Percentiles rank a stretch among this genome's conserved stretches.
phyloP scores from a whole-genome alignment of 1,140 invertebrate genomes.

The Pachyrhynchus sulphureomaculatus region DNA sequence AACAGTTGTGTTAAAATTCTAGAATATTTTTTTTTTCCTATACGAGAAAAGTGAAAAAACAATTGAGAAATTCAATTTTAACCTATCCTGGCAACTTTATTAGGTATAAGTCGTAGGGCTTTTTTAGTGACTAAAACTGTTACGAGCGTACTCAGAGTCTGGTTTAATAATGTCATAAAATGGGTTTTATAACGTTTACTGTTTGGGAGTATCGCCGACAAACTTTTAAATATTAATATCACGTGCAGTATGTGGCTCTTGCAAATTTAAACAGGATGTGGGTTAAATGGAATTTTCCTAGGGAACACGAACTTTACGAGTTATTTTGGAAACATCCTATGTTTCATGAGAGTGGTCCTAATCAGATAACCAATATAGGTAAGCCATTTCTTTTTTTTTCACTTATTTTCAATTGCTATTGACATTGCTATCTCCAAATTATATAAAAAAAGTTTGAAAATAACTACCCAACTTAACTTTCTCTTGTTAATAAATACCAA shows the following conservation, averaged over 20 bases:
- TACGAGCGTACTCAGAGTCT: neutral
- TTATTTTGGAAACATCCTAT: conserved; percentile 22
- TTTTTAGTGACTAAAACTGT: neutral
- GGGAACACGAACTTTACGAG: conserved; percentile 22
- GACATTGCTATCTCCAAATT: neutral
- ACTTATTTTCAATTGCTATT: conserved; percentile 6
- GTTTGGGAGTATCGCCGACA: neutral
- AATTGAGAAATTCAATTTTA: too few relatives aligned
- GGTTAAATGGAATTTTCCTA: conserved; percentile 29
- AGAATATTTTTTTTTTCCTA: too few relatives aligned
- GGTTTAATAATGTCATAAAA: neutral
- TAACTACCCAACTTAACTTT: too few relatives aligned
- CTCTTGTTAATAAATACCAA: too few relatives aligned
- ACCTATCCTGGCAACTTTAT: too few relatives aligned
- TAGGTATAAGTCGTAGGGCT: too few relatives aligned
- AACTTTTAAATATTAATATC: conserved; percentile 21
- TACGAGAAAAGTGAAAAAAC: too few relatives aligned
- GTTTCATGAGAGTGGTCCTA: conserved; percentile 20
- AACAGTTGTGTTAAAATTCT: too few relatives aligned
- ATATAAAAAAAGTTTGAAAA: too few relatives aligned
- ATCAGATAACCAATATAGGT: conserved; percentile 15
- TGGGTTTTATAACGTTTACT: conserved; percentile 7
- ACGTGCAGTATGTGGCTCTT: conserved; percentile 17
- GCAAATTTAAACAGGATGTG: conserved; percentile 28
- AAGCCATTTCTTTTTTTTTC: too few relatives aligned